These are phyloP conservation scores for Heterodera schachtii DNA, from an alignment of 1,140 invertebrate genomes.

Conservation along the genomic window DNA sequence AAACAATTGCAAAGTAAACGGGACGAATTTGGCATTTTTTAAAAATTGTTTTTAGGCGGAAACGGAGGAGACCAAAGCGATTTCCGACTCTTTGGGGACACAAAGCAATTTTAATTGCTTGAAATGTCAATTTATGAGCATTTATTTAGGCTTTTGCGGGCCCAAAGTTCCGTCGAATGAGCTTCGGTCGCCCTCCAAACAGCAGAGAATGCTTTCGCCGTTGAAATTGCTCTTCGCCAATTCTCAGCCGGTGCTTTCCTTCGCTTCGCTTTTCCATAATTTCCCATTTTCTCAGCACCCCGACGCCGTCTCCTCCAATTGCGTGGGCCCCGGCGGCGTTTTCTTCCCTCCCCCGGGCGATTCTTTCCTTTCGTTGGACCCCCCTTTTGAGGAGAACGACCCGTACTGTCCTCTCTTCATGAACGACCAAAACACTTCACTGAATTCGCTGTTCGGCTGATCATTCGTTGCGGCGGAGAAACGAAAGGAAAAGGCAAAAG, in stretches of 20 bases:
- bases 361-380: constrained; percentile 33
- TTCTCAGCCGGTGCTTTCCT: not conserved
- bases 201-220: constrained; percentile 10
- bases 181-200: not conserved
- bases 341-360: constrained; percentile 6
- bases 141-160: not conserved
- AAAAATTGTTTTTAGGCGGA: not conserved
- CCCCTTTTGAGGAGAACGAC: constrained; percentile 29
- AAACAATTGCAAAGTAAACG: not conserved
- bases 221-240: constrained; percentile 7
- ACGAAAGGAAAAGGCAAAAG: not conserved
- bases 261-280: not conserved
- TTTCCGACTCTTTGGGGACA: not conserved
- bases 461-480: constrained; percentile 6
- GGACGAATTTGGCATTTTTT: not conserved
- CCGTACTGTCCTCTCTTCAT: constrained; percentile 19
- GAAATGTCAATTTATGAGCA: not conserved
- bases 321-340: not conserved
- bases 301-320: not conserved
- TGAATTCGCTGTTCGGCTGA: constrained; percentile 34
- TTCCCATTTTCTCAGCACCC: not conserved
- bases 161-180: not conserved
- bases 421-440: constrained; percentile 16
- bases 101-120: not conserved
- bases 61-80: constrained; percentile 1